These are phyloP conservation scores for Poecilia picta DNA, from an alignment of 2,797 vertebrate species.

Conservation along the genomic window DNA sequence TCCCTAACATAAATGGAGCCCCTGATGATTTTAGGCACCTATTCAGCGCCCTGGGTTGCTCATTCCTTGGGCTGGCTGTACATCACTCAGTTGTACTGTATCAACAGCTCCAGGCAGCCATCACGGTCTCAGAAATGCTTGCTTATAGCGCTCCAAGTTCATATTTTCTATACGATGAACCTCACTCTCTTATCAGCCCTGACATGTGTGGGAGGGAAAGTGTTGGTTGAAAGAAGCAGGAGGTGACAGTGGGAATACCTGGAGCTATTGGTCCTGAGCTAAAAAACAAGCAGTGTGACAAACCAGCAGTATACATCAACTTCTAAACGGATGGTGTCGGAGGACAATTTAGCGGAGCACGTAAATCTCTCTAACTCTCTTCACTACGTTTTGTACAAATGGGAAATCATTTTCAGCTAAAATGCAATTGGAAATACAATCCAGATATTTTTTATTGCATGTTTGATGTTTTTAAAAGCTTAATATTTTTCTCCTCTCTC, in stretches of 20 bases:
- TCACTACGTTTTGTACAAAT: not conserved
- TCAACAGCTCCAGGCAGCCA: conserved; percentile 5
- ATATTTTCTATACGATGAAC: conserved; percentile 20
- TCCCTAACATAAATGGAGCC: not conserved
- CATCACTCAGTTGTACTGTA: not conserved
- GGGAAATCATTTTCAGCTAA: not conserved
- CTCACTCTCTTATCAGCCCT: conserved; percentile 48
- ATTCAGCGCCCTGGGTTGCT: not conserved
- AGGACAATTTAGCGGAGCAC: conserved; percentile 1
- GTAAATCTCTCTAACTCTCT: not conserved
- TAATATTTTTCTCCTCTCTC: conserved; percentile 7
- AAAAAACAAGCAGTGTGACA: conserved; percentile 41
- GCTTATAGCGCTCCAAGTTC: conserved; percentile 13
- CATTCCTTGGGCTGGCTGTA: not conserved
- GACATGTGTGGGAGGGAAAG: conserved; percentile 51
- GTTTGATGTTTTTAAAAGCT: conserved; percentile 1
- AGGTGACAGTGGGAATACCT: conserved; percentile 60
- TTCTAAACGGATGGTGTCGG: conserved; percentile 6
- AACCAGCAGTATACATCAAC: conserved; percentile 13
- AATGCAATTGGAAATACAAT: not conserved
- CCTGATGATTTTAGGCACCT: not conserved
- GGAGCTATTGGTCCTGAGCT: conserved; percentile 40
- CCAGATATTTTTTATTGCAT: conserved; percentile 1
- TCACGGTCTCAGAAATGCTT: conserved; percentile 4
- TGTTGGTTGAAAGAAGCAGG: conserved; percentile 43